A percentile compares a stretch with the other conserved stretches of the same genome.
Evolutionary conservation across 1,140 invertebrate genomes (phyloP).

Genomic region (Trichogramma pretiosum): DNA sequence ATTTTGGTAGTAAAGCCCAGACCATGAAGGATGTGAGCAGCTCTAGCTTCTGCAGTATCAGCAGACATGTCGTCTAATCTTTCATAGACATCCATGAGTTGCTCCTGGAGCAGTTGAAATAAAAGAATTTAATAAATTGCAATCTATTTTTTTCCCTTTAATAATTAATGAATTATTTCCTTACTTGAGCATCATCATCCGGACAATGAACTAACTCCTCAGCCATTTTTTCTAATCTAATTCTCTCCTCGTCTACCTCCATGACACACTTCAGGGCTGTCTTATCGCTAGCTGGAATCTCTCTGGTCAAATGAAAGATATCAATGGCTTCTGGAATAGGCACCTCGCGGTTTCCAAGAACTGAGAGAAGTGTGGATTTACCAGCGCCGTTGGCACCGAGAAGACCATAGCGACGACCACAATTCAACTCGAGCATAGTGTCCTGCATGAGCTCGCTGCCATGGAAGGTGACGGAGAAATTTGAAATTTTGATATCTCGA

Average conservation of each 20-base stretch:
- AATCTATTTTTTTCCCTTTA: neutral
- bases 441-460: slow-evolving; percentile 92
- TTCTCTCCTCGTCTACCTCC: slow-evolving; percentile 94
- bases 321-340: slow-evolving; percentile 95
- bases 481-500: slow-evolving; percentile 93
- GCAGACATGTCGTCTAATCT: slow-evolving; percentile 93
- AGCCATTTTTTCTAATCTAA: slow-evolving; percentile 84
- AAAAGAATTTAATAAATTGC: neutral
- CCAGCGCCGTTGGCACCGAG: slow-evolving; percentile 95
- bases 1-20: slow-evolving; percentile 92
- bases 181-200: slow-evolving; percentile 68
- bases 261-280: slow-evolving; percentile 91
- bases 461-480: slow-evolving; percentile 97
- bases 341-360: slow-evolving; percentile 86
- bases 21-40: slow-evolving; percentile 91
- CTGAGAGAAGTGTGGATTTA: slow-evolving; percentile 83
- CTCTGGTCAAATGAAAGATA: slow-evolving; percentile 93
- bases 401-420: slow-evolving; percentile 90
- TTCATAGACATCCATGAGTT: slow-evolving; percentile 96
- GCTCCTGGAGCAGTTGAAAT: slow-evolving; percentile 61
- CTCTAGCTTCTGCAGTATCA: slow-evolving; percentile 88
- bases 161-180: neutral
- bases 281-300: slow-evolving; percentile 93
- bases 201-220: slow-evolving; percentile 79
- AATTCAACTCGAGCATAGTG: slow-evolving; percentile 93